Percentiles rank a stretch among this genome's conserved stretches.
Evolutionary conservation across 2,113 vertebrate genomes (phyloP).

Genomic region (Myrmecobius fasciatus): DNA sequence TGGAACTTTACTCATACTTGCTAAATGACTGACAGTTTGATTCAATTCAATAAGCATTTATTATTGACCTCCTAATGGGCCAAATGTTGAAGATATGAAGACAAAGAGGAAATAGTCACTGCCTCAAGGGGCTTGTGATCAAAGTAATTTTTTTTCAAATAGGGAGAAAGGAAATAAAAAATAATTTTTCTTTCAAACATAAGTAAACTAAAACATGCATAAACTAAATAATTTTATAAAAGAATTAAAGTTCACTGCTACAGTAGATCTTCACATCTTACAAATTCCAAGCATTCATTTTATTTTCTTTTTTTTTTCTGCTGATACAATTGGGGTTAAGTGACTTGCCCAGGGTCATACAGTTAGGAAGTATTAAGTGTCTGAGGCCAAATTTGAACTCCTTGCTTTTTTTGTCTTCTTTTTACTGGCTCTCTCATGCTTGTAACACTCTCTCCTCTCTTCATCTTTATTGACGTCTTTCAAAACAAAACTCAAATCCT

Average conservation of each 20-base stretch:
- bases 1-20: not conserved
- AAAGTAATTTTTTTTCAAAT: not conserved
- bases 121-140: not conserved
- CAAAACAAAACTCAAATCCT: not conserved
- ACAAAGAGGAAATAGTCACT: not conserved
- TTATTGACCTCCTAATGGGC: not conserved
- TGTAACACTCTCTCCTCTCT: not conserved
- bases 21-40: not conserved
- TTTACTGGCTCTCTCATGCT: not conserved
- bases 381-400: no score
- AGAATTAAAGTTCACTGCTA: not conserved
- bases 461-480: not conserved
- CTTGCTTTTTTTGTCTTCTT: not conserved
- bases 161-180: not conserved
- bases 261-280: not conserved
- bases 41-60: not conserved
- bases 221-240: not conserved
- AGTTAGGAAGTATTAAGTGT: no score
- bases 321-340: no score
- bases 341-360: no score
- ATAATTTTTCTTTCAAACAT: not conserved
- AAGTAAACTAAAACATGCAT: not conserved
- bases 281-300: not conserved
- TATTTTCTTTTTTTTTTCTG: no score
- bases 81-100: not conserved